Conservation (phyloP, 1,140 invertebrate species). For the Rhyzopertha dominica region DNA sequence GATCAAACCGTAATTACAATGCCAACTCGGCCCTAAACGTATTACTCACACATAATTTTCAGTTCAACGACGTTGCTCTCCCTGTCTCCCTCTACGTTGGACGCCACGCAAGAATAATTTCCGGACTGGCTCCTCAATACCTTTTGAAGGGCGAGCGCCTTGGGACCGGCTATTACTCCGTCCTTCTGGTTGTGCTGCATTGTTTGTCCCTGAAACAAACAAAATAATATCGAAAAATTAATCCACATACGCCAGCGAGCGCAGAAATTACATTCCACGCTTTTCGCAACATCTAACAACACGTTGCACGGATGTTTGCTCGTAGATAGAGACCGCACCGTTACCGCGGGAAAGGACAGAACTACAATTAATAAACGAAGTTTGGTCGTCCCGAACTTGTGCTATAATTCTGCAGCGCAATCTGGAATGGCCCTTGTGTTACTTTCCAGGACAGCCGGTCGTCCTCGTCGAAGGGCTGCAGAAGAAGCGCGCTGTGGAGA, state of each 20-base stretch:
- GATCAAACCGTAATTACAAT: too few relatives aligned
- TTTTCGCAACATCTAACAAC: too few relatives aligned
- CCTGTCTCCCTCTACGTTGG: slow-evolving; percentile 83
- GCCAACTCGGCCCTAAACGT: too few relatives aligned
- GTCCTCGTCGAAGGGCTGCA: not conserved
- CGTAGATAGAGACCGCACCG: slow-evolving; percentile 11
- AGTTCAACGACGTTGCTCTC: slow-evolving; percentile 73
- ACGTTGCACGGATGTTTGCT: too few relatives aligned
- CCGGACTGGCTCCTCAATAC: slow-evolving; percentile 74
- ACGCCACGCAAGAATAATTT: slow-evolving; percentile 82
- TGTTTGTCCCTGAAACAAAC: slow-evolving; percentile 62
- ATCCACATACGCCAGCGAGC: not conserved
- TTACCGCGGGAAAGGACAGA: slow-evolving; percentile 19
- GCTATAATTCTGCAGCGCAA: slow-evolving; percentile 19
- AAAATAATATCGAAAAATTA: slow-evolving; percentile 10
- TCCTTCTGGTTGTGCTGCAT: slow-evolving; percentile 75
- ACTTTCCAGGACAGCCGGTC: not conserved
- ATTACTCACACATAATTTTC: slow-evolving; percentile 88
- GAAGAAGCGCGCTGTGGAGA: not conserved
- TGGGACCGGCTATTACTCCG: slow-evolving; percentile 78
- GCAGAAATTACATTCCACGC: too few relatives aligned
- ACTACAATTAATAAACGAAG: slow-evolving; percentile 35
- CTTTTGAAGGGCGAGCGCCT: slow-evolving; percentile 71
- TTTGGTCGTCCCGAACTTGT: slow-evolving; percentile 25
- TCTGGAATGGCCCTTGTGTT: slow-evolving; percentile 17